A percentile compares a stretch with the other conserved stretches of the same genome.
These are phyloP conservation scores for Pinctada fucata DNA, from an alignment of 2,888 invertebrate genomes.

Conservation along the genomic window DNA sequence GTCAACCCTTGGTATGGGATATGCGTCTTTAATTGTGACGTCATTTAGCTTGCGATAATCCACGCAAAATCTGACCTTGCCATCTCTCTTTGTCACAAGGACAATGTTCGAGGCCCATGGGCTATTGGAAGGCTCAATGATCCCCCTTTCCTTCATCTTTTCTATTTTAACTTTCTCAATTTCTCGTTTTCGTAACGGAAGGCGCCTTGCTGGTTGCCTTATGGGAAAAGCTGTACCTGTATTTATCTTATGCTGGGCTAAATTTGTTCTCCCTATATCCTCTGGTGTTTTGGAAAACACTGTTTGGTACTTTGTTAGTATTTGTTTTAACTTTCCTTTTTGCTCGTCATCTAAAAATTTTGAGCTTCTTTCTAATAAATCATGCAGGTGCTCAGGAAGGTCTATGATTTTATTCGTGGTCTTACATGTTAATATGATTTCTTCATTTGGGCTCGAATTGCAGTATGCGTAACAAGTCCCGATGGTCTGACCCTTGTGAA, in stretches of 20 bases:
- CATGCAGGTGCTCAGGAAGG: slow-evolving; percentile 14
- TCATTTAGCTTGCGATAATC: too few species aligned
- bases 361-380: not conserved
- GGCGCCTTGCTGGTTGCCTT: slow-evolving; percentile 29
- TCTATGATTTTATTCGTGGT: not conserved
- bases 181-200: slow-evolving; percentile 28
- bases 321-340: too few species aligned
- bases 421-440: too few species aligned
- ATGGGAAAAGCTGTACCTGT: slow-evolving; percentile 27
- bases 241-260: slow-evolving; percentile 25
- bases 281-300: slow-evolving; percentile 20
- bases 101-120: slow-evolving; percentile 47
- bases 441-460: too few species aligned
- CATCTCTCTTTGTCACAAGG: slow-evolving; percentile 42
- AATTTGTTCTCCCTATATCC: slow-evolving; percentile 20
- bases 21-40: slow-evolving; percentile 46
- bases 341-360: too few species aligned
- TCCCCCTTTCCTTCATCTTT: slow-evolving; percentile 39
- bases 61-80: slow-evolving; percentile 33
- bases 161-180: slow-evolving; percentile 31
- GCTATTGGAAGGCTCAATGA: slow-evolving; percentile 45
- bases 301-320: not conserved
- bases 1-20: slow-evolving; percentile 49
- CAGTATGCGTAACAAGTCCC: too few species aligned
- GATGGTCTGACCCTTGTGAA: not conserved